Evolutionary conservation across 1,140 invertebrate genomes (phyloP).

Genomic region (Pachyrhynchus sulphureomaculatus): DNA sequence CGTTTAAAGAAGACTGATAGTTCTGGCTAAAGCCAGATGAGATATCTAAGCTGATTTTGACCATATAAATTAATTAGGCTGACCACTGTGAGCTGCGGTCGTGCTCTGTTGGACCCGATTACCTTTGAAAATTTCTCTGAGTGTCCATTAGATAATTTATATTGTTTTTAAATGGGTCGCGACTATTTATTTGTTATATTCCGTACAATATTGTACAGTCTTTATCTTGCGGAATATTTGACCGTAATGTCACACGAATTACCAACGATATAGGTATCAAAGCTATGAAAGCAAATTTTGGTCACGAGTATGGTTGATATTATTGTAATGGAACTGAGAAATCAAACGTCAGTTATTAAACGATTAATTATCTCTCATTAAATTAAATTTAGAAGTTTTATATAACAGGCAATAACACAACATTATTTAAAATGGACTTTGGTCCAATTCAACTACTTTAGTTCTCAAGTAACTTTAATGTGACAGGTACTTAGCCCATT

Average conservation of each 20-base stretch:
- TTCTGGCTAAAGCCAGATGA: neutral
- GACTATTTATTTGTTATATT: constrained; percentile 10
- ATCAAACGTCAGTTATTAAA: no score
- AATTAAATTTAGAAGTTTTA: no score
- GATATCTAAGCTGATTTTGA: neutral
- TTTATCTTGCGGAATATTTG: constrained; percentile 6
- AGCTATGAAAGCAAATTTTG: no score
- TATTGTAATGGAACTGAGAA: no score
- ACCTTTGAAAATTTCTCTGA: constrained; percentile 17
- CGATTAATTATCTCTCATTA: no score
- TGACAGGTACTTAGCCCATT: no score
- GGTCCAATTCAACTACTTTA: no score
- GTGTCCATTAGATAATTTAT: constrained; percentile 20
- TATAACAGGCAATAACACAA: no score
- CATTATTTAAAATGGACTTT: no score
- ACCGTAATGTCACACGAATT: constrained; percentile 10
- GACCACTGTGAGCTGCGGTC: neutral
- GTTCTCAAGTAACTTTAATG: no score
- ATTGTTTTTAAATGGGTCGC: constrained; percentile 10
- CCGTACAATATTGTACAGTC: neutral
- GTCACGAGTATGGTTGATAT: no score
- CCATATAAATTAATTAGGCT: neutral
- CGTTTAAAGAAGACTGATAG: neutral
- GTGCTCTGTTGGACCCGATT: constrained; percentile 18
- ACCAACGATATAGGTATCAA: no score